Percentiles rank a stretch among this genome's conserved stretches.
phyloP scores from a whole-genome alignment of 1,140 invertebrate species.

The Anoplolepis gracilipes region DNA sequence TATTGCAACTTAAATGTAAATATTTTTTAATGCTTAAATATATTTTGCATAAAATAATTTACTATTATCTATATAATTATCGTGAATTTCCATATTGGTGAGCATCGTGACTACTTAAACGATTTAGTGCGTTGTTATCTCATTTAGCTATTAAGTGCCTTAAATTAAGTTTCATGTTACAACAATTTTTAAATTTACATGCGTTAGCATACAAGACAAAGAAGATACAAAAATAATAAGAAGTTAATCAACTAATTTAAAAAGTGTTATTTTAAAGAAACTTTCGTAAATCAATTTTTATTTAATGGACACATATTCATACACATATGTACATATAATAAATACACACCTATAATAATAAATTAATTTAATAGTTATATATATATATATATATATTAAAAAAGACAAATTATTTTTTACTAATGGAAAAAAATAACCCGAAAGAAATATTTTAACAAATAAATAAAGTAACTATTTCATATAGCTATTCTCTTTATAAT shows the following conservation, averaged over 20 bases:
- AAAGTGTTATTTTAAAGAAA: not conserved
- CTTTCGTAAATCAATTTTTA: not conserved
- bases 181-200: not conserved
- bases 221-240: not conserved
- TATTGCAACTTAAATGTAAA: not conserved
- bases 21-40: not conserved
- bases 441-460: not conserved
- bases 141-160: not conserved
- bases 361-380: too few species aligned
- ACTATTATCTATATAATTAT: not conserved
- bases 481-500: not conserved
- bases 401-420: not conserved
- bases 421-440: not conserved
- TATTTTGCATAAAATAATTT: not conserved
- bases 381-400: too few species aligned
- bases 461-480: not conserved
- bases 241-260: not conserved
- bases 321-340: too few species aligned
- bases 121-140: constrained; percentile 12
- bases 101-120: not conserved
- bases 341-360: too few species aligned
- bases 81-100: not conserved
- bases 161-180: not conserved
- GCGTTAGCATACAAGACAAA: not conserved
- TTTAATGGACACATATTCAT: not conserved